These are phyloP conservation scores for Bergia puertoricense DNA, from an alignment of 92 coral and sea anemone genomes.

Conservation along the genomic window DNA sequence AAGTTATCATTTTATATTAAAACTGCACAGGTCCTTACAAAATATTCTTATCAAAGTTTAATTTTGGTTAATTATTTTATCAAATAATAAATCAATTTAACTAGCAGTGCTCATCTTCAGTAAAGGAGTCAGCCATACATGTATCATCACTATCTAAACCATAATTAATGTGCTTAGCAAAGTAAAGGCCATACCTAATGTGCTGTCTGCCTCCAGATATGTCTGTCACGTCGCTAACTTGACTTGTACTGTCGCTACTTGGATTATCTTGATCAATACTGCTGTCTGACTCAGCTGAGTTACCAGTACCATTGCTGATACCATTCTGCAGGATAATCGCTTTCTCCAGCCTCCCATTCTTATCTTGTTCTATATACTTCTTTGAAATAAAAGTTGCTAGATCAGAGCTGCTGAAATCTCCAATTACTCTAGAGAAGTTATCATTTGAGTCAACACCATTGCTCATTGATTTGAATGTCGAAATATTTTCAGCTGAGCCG, in stretches of 20 bases:
- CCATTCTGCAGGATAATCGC: constrained; percentile 41
- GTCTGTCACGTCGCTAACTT: constrained; percentile 73
- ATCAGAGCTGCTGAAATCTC: constrained; percentile 37
- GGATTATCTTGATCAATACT: constrained; percentile 88
- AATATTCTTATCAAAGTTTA: no score
- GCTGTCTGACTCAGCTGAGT: constrained; percentile 71
- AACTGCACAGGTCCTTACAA: no score
- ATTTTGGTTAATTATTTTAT: no score
- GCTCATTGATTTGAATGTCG: constrained; percentile 17
- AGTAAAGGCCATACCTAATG: constrained; percentile 67
- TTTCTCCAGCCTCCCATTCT: constrained; percentile 13
- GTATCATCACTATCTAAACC: background rate
- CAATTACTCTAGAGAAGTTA: constrained; percentile 56
- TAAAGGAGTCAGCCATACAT: no score
- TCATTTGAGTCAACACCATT: constrained; percentile 40
- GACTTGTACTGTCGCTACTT: constrained; percentile 85
- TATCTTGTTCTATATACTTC: constrained; percentile 41
- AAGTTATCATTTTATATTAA: no score
- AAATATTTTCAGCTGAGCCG: constrained; percentile 7
- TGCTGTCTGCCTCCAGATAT: constrained; percentile 57
- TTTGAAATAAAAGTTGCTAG: constrained; percentile 48
- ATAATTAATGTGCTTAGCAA: background rate
- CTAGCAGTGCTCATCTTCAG: background rate
- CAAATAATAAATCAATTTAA: background rate
- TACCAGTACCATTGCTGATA: constrained; percentile 53